Evolutionary conservation across 2,797 vertebrate species (phyloP), one percentile per base, ranked within the genome.

Genomic region (Melanotaenia pygmaea): DNA sequence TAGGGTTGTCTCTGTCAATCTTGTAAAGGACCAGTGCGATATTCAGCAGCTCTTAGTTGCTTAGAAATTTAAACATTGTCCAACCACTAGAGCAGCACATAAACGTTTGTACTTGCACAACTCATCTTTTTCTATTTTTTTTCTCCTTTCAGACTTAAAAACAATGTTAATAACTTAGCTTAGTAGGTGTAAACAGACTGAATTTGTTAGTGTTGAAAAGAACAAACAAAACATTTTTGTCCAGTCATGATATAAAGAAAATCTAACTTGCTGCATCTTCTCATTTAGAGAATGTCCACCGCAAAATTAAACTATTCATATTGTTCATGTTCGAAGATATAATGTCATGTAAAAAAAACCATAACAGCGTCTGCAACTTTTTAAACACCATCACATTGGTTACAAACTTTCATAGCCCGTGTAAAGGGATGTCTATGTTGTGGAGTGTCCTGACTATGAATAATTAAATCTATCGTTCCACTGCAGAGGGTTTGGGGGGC

Each of bases 161-260:
- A 47, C 34, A 34, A 64, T 38, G n/a, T 65, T 64, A 16, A 16
- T 24, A 64, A 53, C 24, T 53, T 37, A 53, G 22, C 34, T 53
- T 53, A 18, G 11, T 22, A 28, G 22, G 37, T 65, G 0, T 24
- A 1, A 14, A 22, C 18, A 20, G 28, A 30, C 3, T 18, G 16
- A 18, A 16, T 56, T 30, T 20, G 16, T 58, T 18, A 34, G 9
- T 58, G 14, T 16, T 37, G 10, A 34, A 59, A n/a, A 34, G 18
- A 11, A 34, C 2, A 43, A 62, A 63, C 18, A 5, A 10, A 47
- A 18, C 61, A 30, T 38, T 38, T 38, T 38, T 47, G 45, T 47
- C 45, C 18, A 6, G 45, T n/a, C 16, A 20, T 45, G 13, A 47
- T 38, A 18, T 47, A 47, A 47, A 47, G 20, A 47, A 18, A 47